These are phyloP conservation scores for Tympanuchus pallidicinctus DNA, from an alignment of 2,113 vertebrate genomes.

Conservation along the genomic window DNA sequence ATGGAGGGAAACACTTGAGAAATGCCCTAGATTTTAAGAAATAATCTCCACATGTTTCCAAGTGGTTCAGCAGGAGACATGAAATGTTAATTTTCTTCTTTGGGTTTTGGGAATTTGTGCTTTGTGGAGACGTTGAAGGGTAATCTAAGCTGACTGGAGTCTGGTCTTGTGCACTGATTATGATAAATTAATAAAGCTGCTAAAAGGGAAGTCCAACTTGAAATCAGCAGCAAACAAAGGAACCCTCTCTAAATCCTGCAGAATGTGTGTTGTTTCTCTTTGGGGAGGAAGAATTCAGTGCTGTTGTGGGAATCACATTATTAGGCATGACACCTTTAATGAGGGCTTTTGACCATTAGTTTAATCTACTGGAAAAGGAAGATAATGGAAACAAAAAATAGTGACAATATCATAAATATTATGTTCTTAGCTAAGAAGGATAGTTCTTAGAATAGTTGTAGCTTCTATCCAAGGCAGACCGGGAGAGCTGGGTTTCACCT, in stretches of 20 bases:
- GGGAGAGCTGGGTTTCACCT: not conserved
- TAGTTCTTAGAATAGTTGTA: too few species aligned
- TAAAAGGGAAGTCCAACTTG: not conserved
- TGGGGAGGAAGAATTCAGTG: not conserved
- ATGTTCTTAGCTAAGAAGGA: not conserved
- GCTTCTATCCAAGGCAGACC: not conserved
- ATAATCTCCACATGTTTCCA: not conserved
- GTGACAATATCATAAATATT: not conserved
- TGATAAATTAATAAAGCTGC: slow-evolving; percentile 27
- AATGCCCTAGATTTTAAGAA: not conserved
- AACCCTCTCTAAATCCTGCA: not conserved
- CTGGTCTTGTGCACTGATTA: not conserved
- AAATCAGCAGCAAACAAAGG: not conserved
- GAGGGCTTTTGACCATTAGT: not conserved
- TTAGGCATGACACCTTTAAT: not conserved
- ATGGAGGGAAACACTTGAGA: not conserved
- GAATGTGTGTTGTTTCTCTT: not conserved
- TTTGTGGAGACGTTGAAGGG: not conserved
- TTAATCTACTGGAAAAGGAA: not conserved
- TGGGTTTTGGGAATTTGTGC: slow-evolving; percentile 19
- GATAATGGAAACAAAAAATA: not conserved
- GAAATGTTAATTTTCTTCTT: slow-evolving; percentile 32
- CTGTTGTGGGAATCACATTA: not conserved
- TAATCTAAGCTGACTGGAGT: slow-evolving; percentile 7
- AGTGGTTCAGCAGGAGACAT: not conserved